phyloP scores from a whole-genome alignment of 2,888 invertebrate species.

The Lordiphosa fenestrarum region DNA sequence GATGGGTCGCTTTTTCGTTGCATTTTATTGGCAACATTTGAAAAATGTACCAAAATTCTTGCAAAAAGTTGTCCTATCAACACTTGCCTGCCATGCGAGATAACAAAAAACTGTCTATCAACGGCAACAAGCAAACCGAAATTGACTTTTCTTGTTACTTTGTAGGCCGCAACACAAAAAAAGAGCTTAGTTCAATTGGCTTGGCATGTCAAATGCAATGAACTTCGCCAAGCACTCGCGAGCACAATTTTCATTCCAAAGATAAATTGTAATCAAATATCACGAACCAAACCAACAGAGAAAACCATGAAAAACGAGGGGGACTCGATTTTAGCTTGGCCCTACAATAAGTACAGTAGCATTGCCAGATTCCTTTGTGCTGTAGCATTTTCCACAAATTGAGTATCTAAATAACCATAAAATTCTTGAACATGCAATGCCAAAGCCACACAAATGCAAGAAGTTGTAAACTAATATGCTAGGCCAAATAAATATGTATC shows the following conservation, averaged over 20 bases:
- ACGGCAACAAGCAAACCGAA: conserved; percentile 29
- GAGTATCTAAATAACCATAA: conserved; percentile 62
- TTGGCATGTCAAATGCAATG: conserved; percentile 73
- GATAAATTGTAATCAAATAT: conserved; percentile 73
- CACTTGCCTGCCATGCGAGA: conserved; percentile 13
- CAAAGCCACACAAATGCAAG: conserved; percentile 25
- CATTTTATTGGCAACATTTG: too few species aligned
- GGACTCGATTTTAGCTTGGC: conserved; percentile 21
- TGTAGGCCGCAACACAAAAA: conserved; percentile 55
- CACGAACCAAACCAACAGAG: conserved; percentile 44
- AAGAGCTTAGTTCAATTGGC: conserved; percentile 44
- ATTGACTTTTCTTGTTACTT: conserved; percentile 55
- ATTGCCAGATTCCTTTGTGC: conserved; percentile 37
- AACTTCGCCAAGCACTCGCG: conserved; percentile 34
- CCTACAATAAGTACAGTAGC: conserved; percentile 19
- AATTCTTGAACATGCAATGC: conserved; percentile 51
- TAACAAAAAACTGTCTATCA: conserved; percentile 41
- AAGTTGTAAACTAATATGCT: conserved; percentile 50
- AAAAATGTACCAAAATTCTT: not conserved
- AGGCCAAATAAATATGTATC: conserved; percentile 40
- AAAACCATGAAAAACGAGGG: conserved; percentile 1
- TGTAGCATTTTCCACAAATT: conserved; percentile 64
- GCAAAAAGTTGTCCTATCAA: conserved; percentile 1
- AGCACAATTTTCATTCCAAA: conserved; percentile 45
- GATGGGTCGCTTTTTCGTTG: too few species aligned